Evolutionary conservation across 2,797 vertebrate species (phyloP).

Genomic region (Channallabes apus): DNA sequence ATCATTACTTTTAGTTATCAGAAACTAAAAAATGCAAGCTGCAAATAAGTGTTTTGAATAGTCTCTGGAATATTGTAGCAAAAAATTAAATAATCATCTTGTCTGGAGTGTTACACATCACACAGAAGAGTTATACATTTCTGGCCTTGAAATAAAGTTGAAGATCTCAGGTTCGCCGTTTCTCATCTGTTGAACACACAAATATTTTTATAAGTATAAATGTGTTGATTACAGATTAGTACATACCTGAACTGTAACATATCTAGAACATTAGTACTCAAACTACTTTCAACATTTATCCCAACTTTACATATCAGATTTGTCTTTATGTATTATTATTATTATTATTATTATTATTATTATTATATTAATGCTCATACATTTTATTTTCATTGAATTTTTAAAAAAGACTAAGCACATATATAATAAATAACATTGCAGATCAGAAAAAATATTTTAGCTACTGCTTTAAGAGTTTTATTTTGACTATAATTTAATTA

Average conservation of each 20-base stretch:
- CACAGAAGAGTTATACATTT: background rate
- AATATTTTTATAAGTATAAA: background rate
- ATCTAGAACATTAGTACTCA: no score
- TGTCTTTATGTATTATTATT: no score
- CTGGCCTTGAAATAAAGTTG: constrained; percentile 14
- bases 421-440: background rate
- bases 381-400: background rate
- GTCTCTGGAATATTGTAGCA: background rate
- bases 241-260: background rate
- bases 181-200: constrained; percentile 36
- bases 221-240: background rate
- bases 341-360: background rate
- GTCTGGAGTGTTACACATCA: background rate
- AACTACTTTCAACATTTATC: background rate
- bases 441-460: background rate
- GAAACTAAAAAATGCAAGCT: background rate
- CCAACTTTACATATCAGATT: background rate
- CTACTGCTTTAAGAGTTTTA: background rate
- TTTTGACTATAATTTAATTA: background rate
- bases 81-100: background rate
- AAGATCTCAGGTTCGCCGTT: constrained; percentile 29
- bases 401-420: background rate
- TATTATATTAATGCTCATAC: background rate
- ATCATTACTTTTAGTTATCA: background rate
- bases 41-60: background rate